These are phyloP conservation scores for Neogale vison DNA, from an alignment of 2,113 vertebrate species.

Conservation along the genomic window DNA sequence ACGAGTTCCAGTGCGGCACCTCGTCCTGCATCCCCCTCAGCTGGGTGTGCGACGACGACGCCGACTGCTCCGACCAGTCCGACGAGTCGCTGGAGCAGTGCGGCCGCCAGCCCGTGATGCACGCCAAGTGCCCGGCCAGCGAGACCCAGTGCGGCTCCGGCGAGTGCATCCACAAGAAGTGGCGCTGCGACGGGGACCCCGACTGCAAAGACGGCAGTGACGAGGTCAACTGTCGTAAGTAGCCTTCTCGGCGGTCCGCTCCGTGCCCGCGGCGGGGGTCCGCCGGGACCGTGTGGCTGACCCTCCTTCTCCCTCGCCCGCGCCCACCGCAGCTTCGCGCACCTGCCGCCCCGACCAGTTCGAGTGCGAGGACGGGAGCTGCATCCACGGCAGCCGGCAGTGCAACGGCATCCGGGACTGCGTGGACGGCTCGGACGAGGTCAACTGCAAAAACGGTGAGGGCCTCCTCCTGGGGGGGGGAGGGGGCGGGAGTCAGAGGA, in stretches of 20 bases:
- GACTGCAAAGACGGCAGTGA: constrained; percentile 98
- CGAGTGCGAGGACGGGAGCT: constrained; percentile 95
- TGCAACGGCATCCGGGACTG: constrained; percentile 96
- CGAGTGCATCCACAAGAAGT: constrained; percentile 97
- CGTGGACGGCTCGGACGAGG: constrained; percentile 93
- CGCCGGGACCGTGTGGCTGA: not conserved
- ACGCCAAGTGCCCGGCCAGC: constrained; percentile 88
- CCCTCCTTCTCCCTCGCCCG: not conserved
- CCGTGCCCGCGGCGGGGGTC: accelerated
- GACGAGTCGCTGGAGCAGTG: constrained; percentile 94
- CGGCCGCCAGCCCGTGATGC: constrained; percentile 90
- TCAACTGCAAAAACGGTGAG: constrained; percentile 93
- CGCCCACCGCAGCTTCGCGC: constrained; percentile 87
- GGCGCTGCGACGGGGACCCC: constrained; percentile 96
- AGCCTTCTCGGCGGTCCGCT: accelerated
- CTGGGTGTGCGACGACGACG: constrained; percentile 97
- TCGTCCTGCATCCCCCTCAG: constrained; percentile 92
- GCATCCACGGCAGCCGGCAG: constrained; percentile 92
- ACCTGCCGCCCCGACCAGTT: constrained; percentile 96
- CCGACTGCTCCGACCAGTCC: constrained; percentile 95
- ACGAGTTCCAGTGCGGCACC: constrained; percentile 94
- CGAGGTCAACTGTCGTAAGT: constrained; percentile 97
- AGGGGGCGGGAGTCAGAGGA: no score
- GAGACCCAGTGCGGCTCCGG: constrained; percentile 94
- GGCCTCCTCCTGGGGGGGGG: not conserved